Base-by-base conservation (phyloP, 2,113 vertebrate species). In the Ornithorhynchus anatinus region DNA sequence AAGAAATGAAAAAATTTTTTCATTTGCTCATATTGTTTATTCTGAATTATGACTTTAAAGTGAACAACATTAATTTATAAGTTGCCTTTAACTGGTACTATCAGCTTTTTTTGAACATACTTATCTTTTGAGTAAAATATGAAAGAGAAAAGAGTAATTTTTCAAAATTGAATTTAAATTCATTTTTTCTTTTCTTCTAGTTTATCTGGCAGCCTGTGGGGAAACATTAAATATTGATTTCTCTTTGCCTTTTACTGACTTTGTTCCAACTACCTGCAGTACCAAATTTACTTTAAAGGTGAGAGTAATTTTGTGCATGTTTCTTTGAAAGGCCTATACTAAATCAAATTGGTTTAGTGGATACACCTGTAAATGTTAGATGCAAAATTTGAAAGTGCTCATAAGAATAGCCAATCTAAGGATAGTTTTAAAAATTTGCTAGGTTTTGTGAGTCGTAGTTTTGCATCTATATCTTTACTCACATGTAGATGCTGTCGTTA, bases 171-270 rank as follows among this genome's bases (percentile, higher is more conserved):
- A 47, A 76, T 44, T 47, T 60, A 29, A 48, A 77, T 54, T 59
- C 73, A 19, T 65, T 84, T 79, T 67, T 27, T 83, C 31, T 81
- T 82, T 35, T 63, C 29, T 86, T 77, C 3, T 83, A 99, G 98
- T 99, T 73, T 99, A 99, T 91, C 92, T 99, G 50, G 97, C 96
- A 86, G 97, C 97, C 72, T 99, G 98, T 73, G 98, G 98, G 45
- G 97, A 99, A 92, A 99, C 96, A 8, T 75, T 99, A 81, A 99
- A 95, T 86, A 96, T 99, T 81, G 95, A 96, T 87, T 99, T 99
- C 89, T 96, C 94, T 75, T 89, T 99, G 86, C 96, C 98, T 82
- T 99, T 99, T 91, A 95, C 92, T 71, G 97, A 99, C 80, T 99
- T 99, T 86, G 95, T 99, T 91, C 97, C 98, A 52, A 92, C 89